Evolutionary conservation across 2,888 invertebrate genomes (phyloP), one percentile per base, ranked within the genome.

Genomic region (Clitarchus hookeri): DNA sequence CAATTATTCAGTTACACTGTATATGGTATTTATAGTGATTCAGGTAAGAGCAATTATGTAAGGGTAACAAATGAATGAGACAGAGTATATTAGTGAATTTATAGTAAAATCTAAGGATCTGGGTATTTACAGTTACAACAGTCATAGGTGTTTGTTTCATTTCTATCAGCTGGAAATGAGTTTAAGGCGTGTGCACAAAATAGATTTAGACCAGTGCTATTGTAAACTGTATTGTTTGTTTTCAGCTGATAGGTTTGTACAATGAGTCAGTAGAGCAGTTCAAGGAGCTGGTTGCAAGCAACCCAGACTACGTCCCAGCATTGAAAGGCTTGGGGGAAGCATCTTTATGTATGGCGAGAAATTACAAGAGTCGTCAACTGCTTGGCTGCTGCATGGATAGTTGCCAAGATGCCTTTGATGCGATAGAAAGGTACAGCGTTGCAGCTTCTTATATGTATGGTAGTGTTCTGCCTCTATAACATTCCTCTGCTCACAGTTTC

Each of bases 321-420:
- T 91, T 97, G 26, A 96, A 97, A 92, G 98, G 98, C 27, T 92
- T 97, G 85, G 95, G 96, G 3, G 97, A 97, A 91, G 95, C 97
- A 0, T 95, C 95, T 91, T 92, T 97, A 87, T 94, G 94, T 87
- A 92, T 96, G 89, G 96, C 97, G 0, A 94, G 93, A 88, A 94
- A 95, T 89, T 94, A 95, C 89, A 92, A 94, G 84, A 90, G 91
- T 48, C 94, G 94, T 86, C 96, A 96, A 90, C 92, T 96, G 85
- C 93, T 95, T 90, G 96, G 96, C 0, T 93, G 95, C 87, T 95
- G 96, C 16, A 94, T 95, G 90, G 94, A 95, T 89, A 94, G 95
- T 91, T 94, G 96, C 85, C 96, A 97, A 90, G 91, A 93, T 90
- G 95, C 97, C 44, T 91, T 95, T 13, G 92, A 94, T 89, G 93